phyloP scores from a whole-genome alignment of 2,797 vertebrate genomes.

The Leuciscus waleckii region DNA sequence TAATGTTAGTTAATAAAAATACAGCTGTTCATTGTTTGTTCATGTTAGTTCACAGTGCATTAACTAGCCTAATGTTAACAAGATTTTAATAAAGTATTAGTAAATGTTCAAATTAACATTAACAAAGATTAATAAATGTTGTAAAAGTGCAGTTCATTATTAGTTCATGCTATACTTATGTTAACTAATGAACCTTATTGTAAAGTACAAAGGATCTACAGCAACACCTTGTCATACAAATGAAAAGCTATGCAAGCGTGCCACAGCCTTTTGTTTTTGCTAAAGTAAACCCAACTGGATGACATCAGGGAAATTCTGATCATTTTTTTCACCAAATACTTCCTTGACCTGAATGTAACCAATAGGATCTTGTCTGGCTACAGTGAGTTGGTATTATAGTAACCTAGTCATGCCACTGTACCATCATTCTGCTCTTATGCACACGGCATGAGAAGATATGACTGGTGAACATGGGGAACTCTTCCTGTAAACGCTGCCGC shows the following conservation, averaged over 20 bases:
- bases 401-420: background rate
- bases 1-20: too few species aligned
- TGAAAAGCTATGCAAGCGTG: background rate
- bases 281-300: conserved; percentile 2
- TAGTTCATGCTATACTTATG: too few species aligned
- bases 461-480: conserved; percentile 52
- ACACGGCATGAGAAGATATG: conserved; percentile 9
- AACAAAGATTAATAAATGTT: too few species aligned
- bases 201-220: background rate
- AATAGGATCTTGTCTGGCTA: conserved; percentile 45
- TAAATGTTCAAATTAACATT: too few species aligned
- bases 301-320: conserved; percentile 36
- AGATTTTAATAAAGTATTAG: too few species aligned
- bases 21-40: too few species aligned
- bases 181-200: too few species aligned
- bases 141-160: too few species aligned
- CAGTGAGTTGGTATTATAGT: background rate
- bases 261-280: conserved; percentile 7
- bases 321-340: background rate
- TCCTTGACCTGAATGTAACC: conserved; percentile 19
- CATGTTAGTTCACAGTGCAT: too few species aligned
- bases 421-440: background rate
- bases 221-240: background rate
- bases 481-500: conserved; percentile 13
- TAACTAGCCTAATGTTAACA: too few species aligned